These are phyloP conservation scores for Cyclopterus lumpus DNA, from an alignment of 2,797 vertebrate genomes.

Conservation along the genomic window DNA sequence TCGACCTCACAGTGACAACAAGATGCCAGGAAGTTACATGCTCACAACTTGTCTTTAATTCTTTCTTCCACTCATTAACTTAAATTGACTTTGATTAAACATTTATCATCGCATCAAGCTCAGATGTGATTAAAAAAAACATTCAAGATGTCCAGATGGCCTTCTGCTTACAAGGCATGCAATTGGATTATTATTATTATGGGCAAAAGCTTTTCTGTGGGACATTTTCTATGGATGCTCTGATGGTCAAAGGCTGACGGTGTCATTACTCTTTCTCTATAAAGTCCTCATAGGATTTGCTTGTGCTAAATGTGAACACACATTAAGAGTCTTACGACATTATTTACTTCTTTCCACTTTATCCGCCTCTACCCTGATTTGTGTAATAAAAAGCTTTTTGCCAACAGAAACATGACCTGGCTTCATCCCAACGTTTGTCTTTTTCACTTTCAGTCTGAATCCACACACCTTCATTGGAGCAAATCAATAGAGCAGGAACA, in stretches of 20 bases:
- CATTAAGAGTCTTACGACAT: background rate
- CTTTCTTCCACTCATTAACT: background rate
- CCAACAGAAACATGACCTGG: background rate
- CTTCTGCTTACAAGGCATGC: background rate
- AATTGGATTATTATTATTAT: conserved; percentile 22
- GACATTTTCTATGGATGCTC: conserved; percentile 3
- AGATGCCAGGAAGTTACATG: background rate
- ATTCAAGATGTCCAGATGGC: conserved; percentile 19
- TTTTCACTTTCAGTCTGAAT: conserved; percentile 33
- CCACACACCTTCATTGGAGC: conserved; percentile 18
- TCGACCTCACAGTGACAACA: background rate
- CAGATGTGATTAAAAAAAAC: conserved; percentile 47
- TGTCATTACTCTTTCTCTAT: background rate
- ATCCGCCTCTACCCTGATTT: background rate
- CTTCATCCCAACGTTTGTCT: conserved; percentile 7
- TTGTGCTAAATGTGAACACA: background rate
- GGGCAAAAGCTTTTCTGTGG: conserved; percentile 1
- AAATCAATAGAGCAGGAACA: conserved; percentile 47
- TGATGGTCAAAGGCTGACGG: background rate
- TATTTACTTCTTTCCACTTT: background rate
- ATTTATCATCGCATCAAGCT: conserved; percentile 11
- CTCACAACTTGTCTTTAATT: background rate
- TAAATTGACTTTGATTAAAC: background rate
- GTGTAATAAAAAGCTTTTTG: background rate
- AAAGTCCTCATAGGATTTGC: background rate